Base-by-base conservation (phyloP, 37 sponge, comb jelly and placozoan genomes). In the Beroe ovata region DNA sequence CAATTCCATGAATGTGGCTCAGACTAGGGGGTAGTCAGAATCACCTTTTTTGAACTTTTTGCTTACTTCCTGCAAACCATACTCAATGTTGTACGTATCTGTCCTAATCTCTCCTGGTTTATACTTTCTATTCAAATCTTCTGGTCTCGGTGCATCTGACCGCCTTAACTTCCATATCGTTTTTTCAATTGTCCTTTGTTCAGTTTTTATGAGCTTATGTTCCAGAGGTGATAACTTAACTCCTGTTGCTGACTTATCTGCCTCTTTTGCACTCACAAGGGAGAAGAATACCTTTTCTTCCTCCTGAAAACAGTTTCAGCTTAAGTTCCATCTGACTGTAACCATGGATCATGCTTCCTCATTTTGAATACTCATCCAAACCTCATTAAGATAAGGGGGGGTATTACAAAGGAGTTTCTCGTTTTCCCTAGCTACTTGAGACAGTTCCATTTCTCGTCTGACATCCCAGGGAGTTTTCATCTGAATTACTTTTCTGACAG, bases 391-490 rank as follows among this genome's bases (percentile, higher is more conserved):
- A 77, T 77, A 77, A 25, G 84, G 38, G 6, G 54, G 54, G 20
- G 84, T 42, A 8, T 39, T 77, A 3, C 2, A 23, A n/a, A 77
- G 54, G 19, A 35, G 26, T 16, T 16, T 20, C 23, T 6, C 41
- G 20, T 39, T 42, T n/a, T 36, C 54, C 3, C 54, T 11, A 28
- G 16, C 38, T 4, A 42, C 28, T 35, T 77, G 84, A 20, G 26
- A 25, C 54, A 39, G 38, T 36, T 77, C 26, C 18, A 77, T 20
- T 0, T 77, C 84, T 25, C 54, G 39, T 35, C 38, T 39, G 4
- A 77, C 54, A 42, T 77, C 84, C 42, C 84, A 77, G 16, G 84
- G 84, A 21, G 84, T 42, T 77, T 77, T 39, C 38, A 77, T 1
- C 41, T 42, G 84, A n/a, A 77, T 77, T 18, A 77, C 84, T 14